phyloP scores from a whole-genome alignment of 2,797 vertebrate genomes.

The Silurus aristotelis region DNA sequence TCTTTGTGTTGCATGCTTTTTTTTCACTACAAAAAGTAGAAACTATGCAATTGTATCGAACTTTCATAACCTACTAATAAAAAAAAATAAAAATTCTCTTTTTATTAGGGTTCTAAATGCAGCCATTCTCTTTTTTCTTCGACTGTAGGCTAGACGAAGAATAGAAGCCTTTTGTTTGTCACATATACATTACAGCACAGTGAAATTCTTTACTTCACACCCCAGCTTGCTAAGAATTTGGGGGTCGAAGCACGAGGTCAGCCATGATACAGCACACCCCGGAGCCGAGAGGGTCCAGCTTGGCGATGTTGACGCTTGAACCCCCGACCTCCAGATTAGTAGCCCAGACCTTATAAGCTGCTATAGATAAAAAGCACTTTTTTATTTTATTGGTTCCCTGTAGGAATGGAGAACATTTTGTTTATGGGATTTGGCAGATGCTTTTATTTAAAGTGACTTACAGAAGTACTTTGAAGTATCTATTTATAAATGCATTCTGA shows the following conservation, averaged over 20 bases:
- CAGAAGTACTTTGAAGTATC: neutral
- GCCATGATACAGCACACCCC: no score
- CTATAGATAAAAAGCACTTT: neutral
- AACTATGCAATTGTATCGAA: neutral
- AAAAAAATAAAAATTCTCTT: neutral
- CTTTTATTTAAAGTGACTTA: neutral
- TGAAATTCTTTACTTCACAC: no score
- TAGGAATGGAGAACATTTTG: neutral
- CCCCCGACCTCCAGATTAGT: no score
- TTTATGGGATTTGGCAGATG: neutral
- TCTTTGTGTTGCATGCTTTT: neutral
- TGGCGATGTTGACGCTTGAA: no score
- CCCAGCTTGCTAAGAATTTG: no score
- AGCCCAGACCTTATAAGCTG: no score
- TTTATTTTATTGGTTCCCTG: neutral
- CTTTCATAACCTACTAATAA: neutral
- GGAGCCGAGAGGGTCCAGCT: no score
- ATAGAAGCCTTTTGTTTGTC: no score
- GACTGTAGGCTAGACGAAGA: neutral
- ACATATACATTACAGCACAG: no score
- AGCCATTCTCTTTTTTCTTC: neutral
- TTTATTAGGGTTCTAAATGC: neutral
- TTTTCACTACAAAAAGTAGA: neutral
- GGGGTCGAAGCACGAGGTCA: no score
- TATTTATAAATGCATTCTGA: neutral